A percentile compares a stretch with the other conserved stretches of the same genome.
Evolutionary conservation across 2,888 invertebrate species (phyloP).

Genomic region (Andrena flavipes): DNA sequence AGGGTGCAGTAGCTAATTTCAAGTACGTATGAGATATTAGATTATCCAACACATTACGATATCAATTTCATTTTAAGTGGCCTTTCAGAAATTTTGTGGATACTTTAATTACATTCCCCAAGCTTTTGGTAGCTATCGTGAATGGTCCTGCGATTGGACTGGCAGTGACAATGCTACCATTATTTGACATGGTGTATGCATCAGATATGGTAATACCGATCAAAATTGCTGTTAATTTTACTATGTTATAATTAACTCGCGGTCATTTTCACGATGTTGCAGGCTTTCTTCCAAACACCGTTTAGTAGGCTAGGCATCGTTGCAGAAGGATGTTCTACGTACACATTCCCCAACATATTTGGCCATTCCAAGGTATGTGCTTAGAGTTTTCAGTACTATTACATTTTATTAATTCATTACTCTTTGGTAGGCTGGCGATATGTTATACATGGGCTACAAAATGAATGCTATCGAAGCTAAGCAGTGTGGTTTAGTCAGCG

Average conservation of each 20-base stretch:
- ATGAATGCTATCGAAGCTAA: slow-evolving; percentile 93
- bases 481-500: slow-evolving; percentile 91
- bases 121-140: slow-evolving; percentile 93
- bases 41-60: not conserved
- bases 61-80: not conserved
- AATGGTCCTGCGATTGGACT: slow-evolving; percentile 98
- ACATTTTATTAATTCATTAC: not conserved
- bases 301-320: slow-evolving; percentile 94
- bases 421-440: slow-evolving; percentile 86
- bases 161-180: slow-evolving; percentile 92
- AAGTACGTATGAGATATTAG: slow-evolving; percentile 44
- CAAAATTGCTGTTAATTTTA: not conserved
- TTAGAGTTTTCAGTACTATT: not conserved
- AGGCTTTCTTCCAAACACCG: slow-evolving; percentile 96
- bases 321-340: slow-evolving; percentile 96
- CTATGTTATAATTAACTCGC: not conserved
- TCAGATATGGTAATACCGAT: slow-evolving; percentile 88
- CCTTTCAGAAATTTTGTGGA: slow-evolving; percentile 88
- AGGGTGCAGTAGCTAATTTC: accelerated
- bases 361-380: slow-evolving; percentile 92
- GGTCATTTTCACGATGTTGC: slow-evolving; percentile 38
- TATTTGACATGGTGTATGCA: slow-evolving; percentile 96
- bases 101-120: slow-evolving; percentile 94
- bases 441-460: slow-evolving; percentile 90
- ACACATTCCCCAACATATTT: slow-evolving; percentile 93